Evolutionary conservation across 2,888 invertebrate species (phyloP), one percentile per base, ranked within the genome.

Genomic region (Agonopterix arenella): DNA sequence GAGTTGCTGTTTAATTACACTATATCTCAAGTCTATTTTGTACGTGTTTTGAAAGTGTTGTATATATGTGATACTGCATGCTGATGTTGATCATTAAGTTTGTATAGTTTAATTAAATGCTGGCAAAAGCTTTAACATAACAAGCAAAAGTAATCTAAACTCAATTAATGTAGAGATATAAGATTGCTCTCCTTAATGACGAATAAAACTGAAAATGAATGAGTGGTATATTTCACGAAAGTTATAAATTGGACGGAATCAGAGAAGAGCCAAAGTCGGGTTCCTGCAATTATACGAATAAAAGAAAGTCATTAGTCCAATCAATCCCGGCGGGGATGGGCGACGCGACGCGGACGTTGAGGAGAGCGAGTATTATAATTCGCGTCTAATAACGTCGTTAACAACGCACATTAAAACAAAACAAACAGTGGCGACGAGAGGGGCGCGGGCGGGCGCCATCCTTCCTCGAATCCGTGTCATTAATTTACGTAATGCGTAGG

Each of bases 401-500:
- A 88, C 86, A 86, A 79, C 82, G 84, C 68, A 80, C 86, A 85
- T 86, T 88, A 89, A 88, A 88, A 89, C 84, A 86, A 88, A 88
- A 85, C 88, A 89, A 86, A 86, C 85, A 84, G 77, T 70, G 76
- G 70, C 64, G 72, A 69, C 62, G 62, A 56, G 62, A 63, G 71
- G 53, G 73, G 68, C 76, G 79, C 76, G 60, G 77, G 80, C 68
- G 80, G 80, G 72, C 82, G 84, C 86, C 88, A 86, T 86, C 89
- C 89, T 88, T 88, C 89, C 88, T 85, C 83, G 89, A 89, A 89
- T 88, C 89, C 89, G 89, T 88, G 89, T 89, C 89, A 89, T 89
- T 89, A 88, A 89, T 89, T 89, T 89, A 88, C 89, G 89, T 89
- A 89, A 89, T 89, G 89, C 89, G 89, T 88, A 88, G 86, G 88